These are phyloP conservation scores for Acleris sparsana DNA, from an alignment of 2,888 invertebrate species.

Conservation along the genomic window DNA sequence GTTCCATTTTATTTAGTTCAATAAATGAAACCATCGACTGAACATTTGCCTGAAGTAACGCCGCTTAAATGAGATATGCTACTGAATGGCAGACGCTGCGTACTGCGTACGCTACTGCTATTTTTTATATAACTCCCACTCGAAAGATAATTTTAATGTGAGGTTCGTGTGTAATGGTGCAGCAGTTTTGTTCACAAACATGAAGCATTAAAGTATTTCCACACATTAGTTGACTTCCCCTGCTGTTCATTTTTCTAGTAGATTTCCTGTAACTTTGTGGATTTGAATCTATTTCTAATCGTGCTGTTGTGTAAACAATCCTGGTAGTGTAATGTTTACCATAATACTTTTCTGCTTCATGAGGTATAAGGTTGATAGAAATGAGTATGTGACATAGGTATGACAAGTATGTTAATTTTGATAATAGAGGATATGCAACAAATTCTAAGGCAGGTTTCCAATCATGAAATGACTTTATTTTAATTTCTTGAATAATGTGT, in stretches of 20 bases:
- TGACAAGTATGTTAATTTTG: conserved; percentile 65
- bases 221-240: conserved; percentile 42
- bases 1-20: conserved; percentile 40
- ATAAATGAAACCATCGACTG: conserved; percentile 59
- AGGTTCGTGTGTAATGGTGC: conserved; percentile 63
- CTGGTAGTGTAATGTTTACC: conserved; percentile 73
- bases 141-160: conserved; percentile 60
- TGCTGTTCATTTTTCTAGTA: conserved; percentile 50
- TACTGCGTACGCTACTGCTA: conserved; percentile 71
- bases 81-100: conserved; percentile 70
- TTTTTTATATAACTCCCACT: conserved; percentile 58
- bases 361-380: conserved; percentile 77
- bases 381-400: conserved; percentile 73
- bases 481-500: conserved; percentile 54
- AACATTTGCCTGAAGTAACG: conserved; percentile 60
- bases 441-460: conserved; percentile 70
- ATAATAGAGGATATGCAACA: conserved; percentile 60
- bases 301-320: conserved; percentile 66
- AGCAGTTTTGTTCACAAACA: conserved; percentile 64
- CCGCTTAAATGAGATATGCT: conserved; percentile 54
- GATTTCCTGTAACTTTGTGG: conserved; percentile 66
- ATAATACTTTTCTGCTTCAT: conserved; percentile 82
- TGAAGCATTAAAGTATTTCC: conserved; percentile 81
- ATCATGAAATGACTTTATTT: conserved; percentile 44
- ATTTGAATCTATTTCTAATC: conserved; percentile 76